Evolutionary conservation across 2,113 vertebrate species (phyloP).

Genomic region (Colistium nudipinnis): DNA sequence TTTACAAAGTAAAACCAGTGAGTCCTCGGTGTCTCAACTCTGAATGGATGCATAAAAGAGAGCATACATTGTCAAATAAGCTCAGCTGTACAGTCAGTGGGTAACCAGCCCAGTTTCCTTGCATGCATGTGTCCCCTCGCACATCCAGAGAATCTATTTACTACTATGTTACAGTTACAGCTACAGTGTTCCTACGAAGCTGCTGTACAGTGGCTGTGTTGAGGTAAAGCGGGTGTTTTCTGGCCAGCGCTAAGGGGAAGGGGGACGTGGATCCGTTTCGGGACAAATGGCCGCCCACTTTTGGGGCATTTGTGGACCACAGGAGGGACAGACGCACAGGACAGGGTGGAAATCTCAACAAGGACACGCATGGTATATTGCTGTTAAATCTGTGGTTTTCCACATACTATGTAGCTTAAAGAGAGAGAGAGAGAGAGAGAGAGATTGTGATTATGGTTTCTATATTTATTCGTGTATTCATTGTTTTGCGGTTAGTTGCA

Average conservation of each 20-base stretch:
- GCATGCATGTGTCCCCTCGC: slow-evolving; percentile 67
- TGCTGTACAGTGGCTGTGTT: slow-evolving; percentile 72
- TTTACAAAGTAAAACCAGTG: slow-evolving; percentile 75
- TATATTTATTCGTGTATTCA: neutral
- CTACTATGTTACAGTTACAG: slow-evolving; percentile 68
- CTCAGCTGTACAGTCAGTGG: slow-evolving; percentile 74
- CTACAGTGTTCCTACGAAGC: slow-evolving; percentile 50
- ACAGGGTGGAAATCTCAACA: slow-evolving; percentile 26
- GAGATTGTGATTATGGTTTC: slow-evolving; percentile 54
- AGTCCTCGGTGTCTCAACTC: slow-evolving; percentile 50
- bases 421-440: too few species aligned
- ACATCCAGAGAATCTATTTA: slow-evolving; percentile 70
- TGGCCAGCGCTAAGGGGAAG: slow-evolving; percentile 54
- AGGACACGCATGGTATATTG: slow-evolving; percentile 74
- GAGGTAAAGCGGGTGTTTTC: slow-evolving; percentile 72
- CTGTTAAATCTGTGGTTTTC: slow-evolving; percentile 73
- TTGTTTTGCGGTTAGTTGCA: slow-evolving; percentile 54
- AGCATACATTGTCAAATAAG: slow-evolving; percentile 61
- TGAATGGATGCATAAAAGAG: slow-evolving; percentile 73
- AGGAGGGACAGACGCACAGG: slow-evolving; percentile 30
- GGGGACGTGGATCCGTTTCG: neutral
- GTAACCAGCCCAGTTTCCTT: slow-evolving; percentile 77
- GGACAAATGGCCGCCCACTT: slow-evolving; percentile 12
- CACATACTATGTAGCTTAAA: slow-evolving; percentile 71
- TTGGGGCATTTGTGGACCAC: neutral